phyloP scores from a whole-genome alignment of 1,140 invertebrate genomes.

The Eueides isabella region DNA sequence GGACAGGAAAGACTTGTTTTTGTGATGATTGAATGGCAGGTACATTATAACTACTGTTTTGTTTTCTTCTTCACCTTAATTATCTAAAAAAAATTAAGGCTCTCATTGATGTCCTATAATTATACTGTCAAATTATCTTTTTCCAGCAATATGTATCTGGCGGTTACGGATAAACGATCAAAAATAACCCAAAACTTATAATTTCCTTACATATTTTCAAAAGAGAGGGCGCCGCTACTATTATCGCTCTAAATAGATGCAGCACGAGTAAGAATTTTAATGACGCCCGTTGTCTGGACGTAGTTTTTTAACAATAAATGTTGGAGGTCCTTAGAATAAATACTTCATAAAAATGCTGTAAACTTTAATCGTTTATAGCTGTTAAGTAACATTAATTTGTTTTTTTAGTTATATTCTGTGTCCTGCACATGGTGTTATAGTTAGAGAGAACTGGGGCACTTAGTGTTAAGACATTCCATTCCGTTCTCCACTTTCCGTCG shows the following conservation, averaged over 20 bases:
- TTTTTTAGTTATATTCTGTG: too few relatives aligned
- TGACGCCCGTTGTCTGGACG: conserved; percentile 44
- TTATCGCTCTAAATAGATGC: conserved; percentile 61
- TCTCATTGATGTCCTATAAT: conserved; percentile 1
- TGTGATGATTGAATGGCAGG: conserved; percentile 34
- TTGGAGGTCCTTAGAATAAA: conserved; percentile 1
- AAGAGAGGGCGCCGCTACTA: conserved; percentile 16
- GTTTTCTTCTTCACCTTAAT: not conserved
- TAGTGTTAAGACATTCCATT: too few relatives aligned
- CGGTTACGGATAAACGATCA: not conserved
- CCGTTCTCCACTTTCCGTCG: too few relatives aligned
- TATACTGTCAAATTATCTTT: conserved; percentile 2
- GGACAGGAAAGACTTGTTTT: conserved; percentile 36
- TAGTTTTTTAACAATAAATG: conserved; percentile 29
- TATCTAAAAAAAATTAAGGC: conserved; percentile 6
- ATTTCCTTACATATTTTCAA: conserved; percentile 17
- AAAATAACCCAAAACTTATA: not conserved
- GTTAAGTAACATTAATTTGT: not conserved
- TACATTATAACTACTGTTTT: conserved; percentile 16
- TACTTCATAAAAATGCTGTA: conserved; percentile 2
- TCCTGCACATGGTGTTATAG: too few relatives aligned
- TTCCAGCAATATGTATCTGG: not conserved
- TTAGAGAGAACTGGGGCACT: too few relatives aligned
- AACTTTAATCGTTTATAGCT: not conserved
- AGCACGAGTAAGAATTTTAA: conserved; percentile 66